These are phyloP conservation scores for Oreochromis aureus DNA, from an alignment of 2,113 vertebrate genomes.

Conservation along the genomic window DNA sequence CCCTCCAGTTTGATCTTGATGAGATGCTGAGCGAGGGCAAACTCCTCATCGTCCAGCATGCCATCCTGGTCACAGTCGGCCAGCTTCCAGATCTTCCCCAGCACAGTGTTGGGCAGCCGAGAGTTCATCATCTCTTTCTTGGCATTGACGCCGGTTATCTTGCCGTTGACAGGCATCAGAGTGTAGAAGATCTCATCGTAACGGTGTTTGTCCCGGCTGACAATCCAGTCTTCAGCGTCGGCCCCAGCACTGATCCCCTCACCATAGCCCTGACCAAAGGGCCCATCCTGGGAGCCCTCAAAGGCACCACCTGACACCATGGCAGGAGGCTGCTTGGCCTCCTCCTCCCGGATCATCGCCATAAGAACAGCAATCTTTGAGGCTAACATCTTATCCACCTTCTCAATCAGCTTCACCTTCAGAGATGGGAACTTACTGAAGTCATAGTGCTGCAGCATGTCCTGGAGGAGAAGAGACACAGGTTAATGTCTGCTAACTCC, in stretches of 20 bases:
- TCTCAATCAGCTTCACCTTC: constrained; percentile 91
- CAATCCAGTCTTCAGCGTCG: constrained; percentile 91
- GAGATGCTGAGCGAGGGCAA: constrained; percentile 91
- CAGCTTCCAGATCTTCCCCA: constrained; percentile 98
- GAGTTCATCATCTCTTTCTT: constrained; percentile 98
- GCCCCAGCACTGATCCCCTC: constrained; percentile 92
- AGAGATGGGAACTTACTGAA: constrained; percentile 93
- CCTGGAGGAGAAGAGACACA: constrained; percentile 64
- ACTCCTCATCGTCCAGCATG: constrained; percentile 97
- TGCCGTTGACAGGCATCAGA: constrained; percentile 90
- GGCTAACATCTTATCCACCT: constrained; percentile 93
- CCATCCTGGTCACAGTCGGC: constrained; percentile 90
- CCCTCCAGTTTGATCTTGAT: constrained; percentile 96
- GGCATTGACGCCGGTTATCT: constrained; percentile 89
- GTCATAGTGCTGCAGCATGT: constrained; percentile 88
- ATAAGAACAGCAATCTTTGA: constrained; percentile 87
- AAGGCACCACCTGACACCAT: constrained; percentile 92
- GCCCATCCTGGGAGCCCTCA: constrained; percentile 86
- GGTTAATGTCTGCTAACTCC: not conserved
- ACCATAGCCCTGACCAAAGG: constrained; percentile 91
- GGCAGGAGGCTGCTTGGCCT: constrained; percentile 79
- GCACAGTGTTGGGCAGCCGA: constrained; percentile 89
- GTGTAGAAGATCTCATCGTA: constrained; percentile 99
- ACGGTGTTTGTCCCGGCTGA: constrained; percentile 88
- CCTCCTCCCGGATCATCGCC: constrained; percentile 89